Percentiles rank a stretch among this genome's conserved stretches.
Conservation (phyloP, 2,888 invertebrate genomes). For the Calameuta idolon region DNA sequence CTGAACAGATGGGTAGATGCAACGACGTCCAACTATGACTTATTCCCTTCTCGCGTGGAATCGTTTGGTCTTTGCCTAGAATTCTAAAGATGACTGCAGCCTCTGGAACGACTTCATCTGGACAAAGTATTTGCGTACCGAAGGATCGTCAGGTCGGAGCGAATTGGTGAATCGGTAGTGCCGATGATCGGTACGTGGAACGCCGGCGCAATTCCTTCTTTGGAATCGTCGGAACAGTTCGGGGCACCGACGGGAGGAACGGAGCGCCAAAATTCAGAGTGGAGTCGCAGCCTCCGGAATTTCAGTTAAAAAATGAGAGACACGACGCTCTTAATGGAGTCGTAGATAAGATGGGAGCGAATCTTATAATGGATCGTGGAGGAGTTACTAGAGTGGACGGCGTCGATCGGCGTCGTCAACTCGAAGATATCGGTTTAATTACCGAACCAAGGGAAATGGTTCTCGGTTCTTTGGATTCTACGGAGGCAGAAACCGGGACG, state of each 20-base stretch:
- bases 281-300: neutral
- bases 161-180: neutral
- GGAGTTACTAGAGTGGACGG: neutral
- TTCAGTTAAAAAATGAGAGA: neutral
- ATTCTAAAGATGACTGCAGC: too few relatives aligned
- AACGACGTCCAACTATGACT: neutral
- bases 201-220: neutral
- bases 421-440: constrained; percentile 3
- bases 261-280: neutral
- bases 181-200: neutral
- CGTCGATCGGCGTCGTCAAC: neutral
- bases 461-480: neutral
- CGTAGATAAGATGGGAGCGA: constrained; percentile 8
- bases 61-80: too few relatives aligned
- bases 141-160: neutral
- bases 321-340: neutral
- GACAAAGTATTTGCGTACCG: neutral
- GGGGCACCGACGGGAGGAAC: neutral
- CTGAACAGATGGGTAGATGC: neutral
- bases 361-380: neutral
- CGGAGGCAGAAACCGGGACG: neutral
- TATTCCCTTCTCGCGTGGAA: too few relatives aligned
- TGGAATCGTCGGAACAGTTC: neutral
- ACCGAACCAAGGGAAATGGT: neutral
- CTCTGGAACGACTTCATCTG: neutral